These are phyloP conservation scores for Potamarius usumacintae DNA, from an alignment of 2,113 vertebrate species.

Conservation along the genomic window DNA sequence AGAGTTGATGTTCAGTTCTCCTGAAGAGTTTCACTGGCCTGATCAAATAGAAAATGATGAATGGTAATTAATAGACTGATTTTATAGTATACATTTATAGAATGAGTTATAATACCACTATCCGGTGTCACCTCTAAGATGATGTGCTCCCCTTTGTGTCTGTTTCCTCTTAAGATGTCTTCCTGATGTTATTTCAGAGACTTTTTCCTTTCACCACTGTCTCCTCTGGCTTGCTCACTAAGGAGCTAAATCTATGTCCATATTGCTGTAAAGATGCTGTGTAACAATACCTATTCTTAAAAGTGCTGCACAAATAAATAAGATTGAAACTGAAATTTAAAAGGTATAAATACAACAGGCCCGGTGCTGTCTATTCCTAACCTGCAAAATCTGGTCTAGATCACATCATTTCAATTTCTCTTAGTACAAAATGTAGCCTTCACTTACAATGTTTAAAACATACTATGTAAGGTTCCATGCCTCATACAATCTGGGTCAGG, in stretches of 20 bases:
- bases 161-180: neutral
- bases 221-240: neutral
- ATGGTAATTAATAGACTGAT: neutral
- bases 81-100: neutral
- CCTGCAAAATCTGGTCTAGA: neutral
- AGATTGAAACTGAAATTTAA: neutral
- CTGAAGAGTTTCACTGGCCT: neutral
- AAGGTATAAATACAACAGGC: neutral
- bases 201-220: neutral
- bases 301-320: neutral
- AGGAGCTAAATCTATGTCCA: neutral
- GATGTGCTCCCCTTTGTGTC: neutral
- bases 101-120: neutral
- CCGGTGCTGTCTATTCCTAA: neutral
- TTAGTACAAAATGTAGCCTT: neutral
- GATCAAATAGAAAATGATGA: neutral
- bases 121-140: neutral
- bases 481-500: slow-evolving; percentile 18
- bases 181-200: neutral
- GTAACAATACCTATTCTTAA: neutral
- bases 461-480: neutral
- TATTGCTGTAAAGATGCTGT: neutral
- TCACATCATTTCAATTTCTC: neutral
- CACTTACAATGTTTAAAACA: neutral
- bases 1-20: neutral